These are phyloP conservation scores for Galagoides demidoff DNA, from an alignment of 2,797 vertebrate genomes.

Conservation along the genomic window DNA sequence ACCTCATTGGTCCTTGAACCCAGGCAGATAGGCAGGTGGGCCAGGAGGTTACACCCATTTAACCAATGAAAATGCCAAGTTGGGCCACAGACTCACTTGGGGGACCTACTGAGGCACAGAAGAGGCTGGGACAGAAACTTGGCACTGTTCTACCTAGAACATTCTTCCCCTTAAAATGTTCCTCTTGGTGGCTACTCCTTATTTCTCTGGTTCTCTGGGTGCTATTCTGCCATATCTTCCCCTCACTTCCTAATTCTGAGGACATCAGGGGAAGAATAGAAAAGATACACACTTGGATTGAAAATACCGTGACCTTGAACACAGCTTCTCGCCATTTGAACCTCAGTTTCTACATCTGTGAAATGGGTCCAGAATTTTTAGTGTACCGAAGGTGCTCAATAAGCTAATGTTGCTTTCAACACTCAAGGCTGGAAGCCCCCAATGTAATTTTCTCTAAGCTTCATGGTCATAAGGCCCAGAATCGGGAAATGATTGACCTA, in stretches of 20 bases:
- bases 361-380: neutral
- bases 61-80: neutral
- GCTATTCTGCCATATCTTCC: neutral
- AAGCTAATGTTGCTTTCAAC: neutral
- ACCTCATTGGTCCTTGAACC: neutral
- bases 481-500: neutral
- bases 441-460: neutral
- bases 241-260: neutral
- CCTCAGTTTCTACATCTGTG: neutral
- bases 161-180: neutral
- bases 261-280: neutral
- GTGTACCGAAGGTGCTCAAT: neutral
- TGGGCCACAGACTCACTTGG: neutral
- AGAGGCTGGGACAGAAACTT: neutral
- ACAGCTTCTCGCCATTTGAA: neutral
- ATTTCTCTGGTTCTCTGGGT: neutral
- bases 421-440: neutral
- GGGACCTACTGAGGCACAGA: neutral
- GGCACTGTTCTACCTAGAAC: neutral
- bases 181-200: neutral
- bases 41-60: neutral
- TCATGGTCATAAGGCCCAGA: neutral
- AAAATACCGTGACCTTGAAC: neutral
- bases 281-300: neutral
- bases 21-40: neutral